phyloP scores from a whole-genome alignment of 2,888 invertebrate species.

The Cacoxenus indagator region DNA sequence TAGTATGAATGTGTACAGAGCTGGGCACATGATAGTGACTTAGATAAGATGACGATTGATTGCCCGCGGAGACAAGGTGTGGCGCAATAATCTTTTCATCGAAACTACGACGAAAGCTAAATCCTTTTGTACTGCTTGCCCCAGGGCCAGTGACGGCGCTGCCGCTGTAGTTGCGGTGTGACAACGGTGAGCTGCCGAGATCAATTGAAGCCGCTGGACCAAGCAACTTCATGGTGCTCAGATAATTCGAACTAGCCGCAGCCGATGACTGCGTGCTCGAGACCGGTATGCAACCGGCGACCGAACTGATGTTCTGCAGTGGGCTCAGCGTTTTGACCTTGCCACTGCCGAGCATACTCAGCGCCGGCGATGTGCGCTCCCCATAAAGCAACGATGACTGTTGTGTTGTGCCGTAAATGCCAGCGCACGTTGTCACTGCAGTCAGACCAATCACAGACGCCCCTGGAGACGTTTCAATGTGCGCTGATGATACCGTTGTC shows the following conservation, averaged over 20 bases:
- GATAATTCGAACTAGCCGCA: slow-evolving; percentile 40
- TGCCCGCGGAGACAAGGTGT: slow-evolving; percentile 30
- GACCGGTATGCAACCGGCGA: slow-evolving; percentile 18
- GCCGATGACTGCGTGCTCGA: slow-evolving; percentile 34
- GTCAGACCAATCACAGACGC: slow-evolving; percentile 30
- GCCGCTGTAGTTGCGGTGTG: slow-evolving; percentile 65
- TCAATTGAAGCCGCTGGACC: slow-evolving; percentile 67
- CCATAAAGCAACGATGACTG: slow-evolving; percentile 34
- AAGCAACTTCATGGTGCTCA: slow-evolving; percentile 59
- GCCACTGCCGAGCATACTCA: slow-evolving; percentile 54
- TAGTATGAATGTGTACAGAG: background rate
- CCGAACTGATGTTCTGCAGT: slow-evolving; percentile 34
- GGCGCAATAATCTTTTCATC: slow-evolving; percentile 67
- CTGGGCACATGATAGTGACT: slow-evolving; percentile 5
- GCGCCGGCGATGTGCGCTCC: slow-evolving; percentile 60
- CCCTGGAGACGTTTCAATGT: slow-evolving; percentile 18
- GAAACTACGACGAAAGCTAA: slow-evolving; percentile 68
- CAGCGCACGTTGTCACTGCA: background rate
- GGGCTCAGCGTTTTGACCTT: slow-evolving; percentile 59
- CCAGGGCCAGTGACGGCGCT: slow-evolving; percentile 39
- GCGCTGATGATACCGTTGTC: slow-evolving; percentile 32
- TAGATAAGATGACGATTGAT: slow-evolving; percentile 17
- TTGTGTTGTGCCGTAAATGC: slow-evolving; percentile 34
- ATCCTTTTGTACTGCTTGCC: slow-evolving; percentile 57
- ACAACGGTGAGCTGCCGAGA: slow-evolving; percentile 62